Conservation (phyloP, 2,888 invertebrate species). For the Nycteola revayana region DNA sequence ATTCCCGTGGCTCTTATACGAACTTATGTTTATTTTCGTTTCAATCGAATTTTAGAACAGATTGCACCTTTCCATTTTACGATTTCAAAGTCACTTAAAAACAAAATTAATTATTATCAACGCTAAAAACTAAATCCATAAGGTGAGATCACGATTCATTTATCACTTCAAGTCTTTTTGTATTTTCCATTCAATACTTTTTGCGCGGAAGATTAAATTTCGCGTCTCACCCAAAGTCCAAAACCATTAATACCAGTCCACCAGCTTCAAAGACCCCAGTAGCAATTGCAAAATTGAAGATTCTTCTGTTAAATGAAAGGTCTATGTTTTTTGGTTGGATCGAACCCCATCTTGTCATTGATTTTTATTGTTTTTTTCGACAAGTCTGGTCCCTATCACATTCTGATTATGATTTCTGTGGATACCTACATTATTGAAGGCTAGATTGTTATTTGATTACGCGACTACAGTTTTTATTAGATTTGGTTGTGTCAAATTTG, state of each 20-base stretch:
- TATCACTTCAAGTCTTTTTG: constrained; percentile 73
- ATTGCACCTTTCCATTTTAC: too few species aligned
- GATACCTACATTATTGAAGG: constrained; percentile 49
- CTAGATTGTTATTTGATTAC: constrained; percentile 60
- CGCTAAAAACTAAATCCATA: constrained; percentile 35
- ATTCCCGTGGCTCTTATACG: too few species aligned
- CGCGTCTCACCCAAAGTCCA: constrained; percentile 64
- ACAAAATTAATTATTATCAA: constrained; percentile 28
- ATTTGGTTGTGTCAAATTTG: constrained; percentile 13
- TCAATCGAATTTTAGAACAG: too few species aligned
- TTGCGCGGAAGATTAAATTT: constrained; percentile 79
- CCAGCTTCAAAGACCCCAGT: constrained; percentile 50
- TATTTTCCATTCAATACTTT: constrained; percentile 75
- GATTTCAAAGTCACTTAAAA: too few species aligned
- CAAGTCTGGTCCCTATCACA: constrained; percentile 71
- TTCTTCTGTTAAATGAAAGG: too few species aligned
- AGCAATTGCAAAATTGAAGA: constrained; percentile 5
- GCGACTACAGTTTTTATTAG: constrained; percentile 12
- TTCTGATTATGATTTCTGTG: constrained; percentile 72
- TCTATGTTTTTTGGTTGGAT: constrained; percentile 43
- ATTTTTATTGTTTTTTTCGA: constrained; percentile 56
- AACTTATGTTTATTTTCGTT: too few species aligned
- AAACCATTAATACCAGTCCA: constrained; percentile 68
- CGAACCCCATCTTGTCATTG: constrained; percentile 60
- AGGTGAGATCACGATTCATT: constrained; percentile 60